phyloP scores from a whole-genome alignment of 2,888 invertebrate genomes.

The Drosophila merina region DNA sequence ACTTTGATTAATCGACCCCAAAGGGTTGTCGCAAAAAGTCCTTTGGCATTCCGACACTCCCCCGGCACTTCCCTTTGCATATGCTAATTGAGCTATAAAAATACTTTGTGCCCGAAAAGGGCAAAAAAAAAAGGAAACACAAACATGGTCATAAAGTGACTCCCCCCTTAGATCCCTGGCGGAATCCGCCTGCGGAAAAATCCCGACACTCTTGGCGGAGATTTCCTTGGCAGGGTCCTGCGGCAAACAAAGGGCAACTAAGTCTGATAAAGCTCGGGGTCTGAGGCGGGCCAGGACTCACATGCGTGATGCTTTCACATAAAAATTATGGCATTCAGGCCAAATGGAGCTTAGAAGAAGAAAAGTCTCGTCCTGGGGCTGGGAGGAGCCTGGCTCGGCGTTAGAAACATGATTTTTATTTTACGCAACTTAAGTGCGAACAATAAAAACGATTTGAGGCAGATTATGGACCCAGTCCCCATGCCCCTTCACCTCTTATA shows the following conservation, averaged over 20 bases:
- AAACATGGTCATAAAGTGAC: slow-evolving; percentile 69
- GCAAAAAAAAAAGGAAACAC: slow-evolving; percentile 32
- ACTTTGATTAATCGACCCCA: slow-evolving; percentile 57
- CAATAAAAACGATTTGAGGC: slow-evolving; percentile 80
- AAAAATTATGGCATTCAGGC: slow-evolving; percentile 76
- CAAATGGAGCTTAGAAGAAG: slow-evolving; percentile 74
- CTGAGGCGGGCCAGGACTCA: slow-evolving; percentile 31
- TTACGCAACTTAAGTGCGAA: slow-evolving; percentile 83
- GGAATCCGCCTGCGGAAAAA: not conserved
- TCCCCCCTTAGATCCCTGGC: not conserved
- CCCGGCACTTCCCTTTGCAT: slow-evolving; percentile 41
- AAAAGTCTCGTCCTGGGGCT: slow-evolving; percentile 14
- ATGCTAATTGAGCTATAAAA: slow-evolving; percentile 78
- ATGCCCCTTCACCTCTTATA: slow-evolving; percentile 3
- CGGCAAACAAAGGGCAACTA: slow-evolving; percentile 46
- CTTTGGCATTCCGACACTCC: not conserved
- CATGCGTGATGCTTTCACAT: slow-evolving; percentile 79
- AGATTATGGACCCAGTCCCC: slow-evolving; percentile 67
- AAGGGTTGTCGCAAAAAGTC: slow-evolving; percentile 8
- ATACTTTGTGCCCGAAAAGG: slow-evolving; percentile 66
- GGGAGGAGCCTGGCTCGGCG: slow-evolving; percentile 49
- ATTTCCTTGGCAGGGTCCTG: slow-evolving; percentile 50
- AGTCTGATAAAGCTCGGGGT: slow-evolving; percentile 65
- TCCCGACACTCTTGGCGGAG: slow-evolving; percentile 38
- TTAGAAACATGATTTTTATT: slow-evolving; percentile 83